Conservation (phyloP, 92 coral and sea anemone species). For the Porites lobata region DNA sequence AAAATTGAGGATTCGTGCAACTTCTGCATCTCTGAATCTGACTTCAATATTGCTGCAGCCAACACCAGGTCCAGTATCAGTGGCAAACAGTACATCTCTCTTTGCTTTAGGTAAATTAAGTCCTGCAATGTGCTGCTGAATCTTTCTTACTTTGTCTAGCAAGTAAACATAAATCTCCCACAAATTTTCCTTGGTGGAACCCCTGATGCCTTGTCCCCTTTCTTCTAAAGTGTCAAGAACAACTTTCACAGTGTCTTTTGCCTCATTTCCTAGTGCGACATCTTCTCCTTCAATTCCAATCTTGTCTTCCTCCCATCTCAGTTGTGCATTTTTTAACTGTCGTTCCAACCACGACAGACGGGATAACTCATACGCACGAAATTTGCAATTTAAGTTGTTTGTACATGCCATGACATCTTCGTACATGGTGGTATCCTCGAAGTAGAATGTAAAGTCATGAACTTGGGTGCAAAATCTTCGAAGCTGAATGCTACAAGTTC, state of each 20-base stretch:
- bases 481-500: slow-evolving; percentile 37
- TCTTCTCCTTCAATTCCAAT: too few species aligned
- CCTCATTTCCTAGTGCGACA: too few species aligned
- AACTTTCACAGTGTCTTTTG: too few species aligned
- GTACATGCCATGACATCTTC: slow-evolving; percentile 24
- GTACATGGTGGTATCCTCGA: slow-evolving; percentile 60
- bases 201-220: too few species aligned
- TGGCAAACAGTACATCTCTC: slow-evolving; percentile 65
- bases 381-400: too few species aligned
- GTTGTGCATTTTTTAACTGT: too few species aligned
- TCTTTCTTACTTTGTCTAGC: slow-evolving; percentile 40
- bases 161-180: slow-evolving; percentile 44
- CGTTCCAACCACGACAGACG: too few species aligned
- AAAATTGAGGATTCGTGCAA: slow-evolving; percentile 25
- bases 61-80: slow-evolving; percentile 84
- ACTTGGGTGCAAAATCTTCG: slow-evolving; percentile 56
- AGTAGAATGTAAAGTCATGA: slow-evolving; percentile 68
- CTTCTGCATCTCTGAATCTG: slow-evolving; percentile 60
- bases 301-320: too few species aligned
- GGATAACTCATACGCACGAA: too few species aligned
- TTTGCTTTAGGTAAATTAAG: slow-evolving; percentile 50
- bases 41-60: slow-evolving; percentile 70
- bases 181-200: slow-evolving; percentile 21
- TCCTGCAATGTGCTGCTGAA: slow-evolving; percentile 37
- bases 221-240: too few species aligned